Conservation (phyloP, 2,797 vertebrate species). For the Rhincodon typus region DNA sequence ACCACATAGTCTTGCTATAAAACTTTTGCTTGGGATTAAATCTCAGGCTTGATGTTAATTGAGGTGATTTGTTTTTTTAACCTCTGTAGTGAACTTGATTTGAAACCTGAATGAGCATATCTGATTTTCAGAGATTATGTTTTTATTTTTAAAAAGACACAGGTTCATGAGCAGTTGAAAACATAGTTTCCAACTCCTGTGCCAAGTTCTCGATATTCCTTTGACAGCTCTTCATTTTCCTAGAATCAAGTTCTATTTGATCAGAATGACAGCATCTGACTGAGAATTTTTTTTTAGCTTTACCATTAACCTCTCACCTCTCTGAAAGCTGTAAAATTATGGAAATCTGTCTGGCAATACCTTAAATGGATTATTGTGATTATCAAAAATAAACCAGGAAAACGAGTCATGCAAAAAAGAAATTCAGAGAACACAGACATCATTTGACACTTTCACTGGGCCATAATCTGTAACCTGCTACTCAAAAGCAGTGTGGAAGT, state of each 20-base stretch:
- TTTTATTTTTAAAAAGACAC: not conserved
- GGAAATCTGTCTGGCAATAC: not conserved
- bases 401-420: not conserved
- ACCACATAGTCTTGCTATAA: not conserved
- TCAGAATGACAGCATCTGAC: not conserved
- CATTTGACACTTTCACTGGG: not conserved
- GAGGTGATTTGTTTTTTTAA: not conserved
- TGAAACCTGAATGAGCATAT: not conserved
- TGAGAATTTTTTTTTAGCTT: not conserved
- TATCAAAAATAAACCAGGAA: not conserved
- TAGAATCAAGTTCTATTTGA: not conserved
- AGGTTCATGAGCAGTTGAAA: not conserved
- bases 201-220: not conserved
- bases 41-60: not conserved
- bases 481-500: not conserved
- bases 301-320: not conserved
- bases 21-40: not conserved
- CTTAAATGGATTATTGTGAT: not conserved
- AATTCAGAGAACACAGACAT: not conserved
- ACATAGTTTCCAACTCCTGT: slow-evolving; percentile 15
- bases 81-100: not conserved
- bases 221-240: not conserved
- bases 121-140: not conserved
- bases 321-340: not conserved
- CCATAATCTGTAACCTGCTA: not conserved